Evolutionary conservation across 2,797 vertebrate species (phyloP).

Genomic region (Phrynocephalus guinanensis): DNA sequence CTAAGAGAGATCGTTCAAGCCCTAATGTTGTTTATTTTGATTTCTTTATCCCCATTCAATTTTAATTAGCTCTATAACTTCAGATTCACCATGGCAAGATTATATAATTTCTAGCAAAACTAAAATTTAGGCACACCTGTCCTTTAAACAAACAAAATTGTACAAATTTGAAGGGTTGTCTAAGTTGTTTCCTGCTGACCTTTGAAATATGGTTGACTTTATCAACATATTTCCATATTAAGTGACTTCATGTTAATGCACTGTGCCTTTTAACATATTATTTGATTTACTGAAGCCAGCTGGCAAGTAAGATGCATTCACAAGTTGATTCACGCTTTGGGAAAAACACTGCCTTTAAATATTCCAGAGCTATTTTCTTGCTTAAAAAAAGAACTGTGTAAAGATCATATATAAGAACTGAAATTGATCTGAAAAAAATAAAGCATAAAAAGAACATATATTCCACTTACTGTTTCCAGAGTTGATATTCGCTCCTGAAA

Average conservation of each 20-base stretch:
- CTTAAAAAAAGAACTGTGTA: conserved; percentile 22
- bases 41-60: background rate
- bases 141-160: conserved; percentile 24
- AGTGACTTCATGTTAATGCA: conserved; percentile 42
- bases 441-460: conserved; percentile 10
- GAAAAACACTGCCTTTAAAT: conserved; percentile 47
- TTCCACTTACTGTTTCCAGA: conserved; percentile 88
- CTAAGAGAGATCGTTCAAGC: background rate
- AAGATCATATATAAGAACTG: conserved; percentile 48
- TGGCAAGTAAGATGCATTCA: conserved; percentile 27
- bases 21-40: conserved; percentile 7
- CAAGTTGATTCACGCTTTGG: conserved; percentile 39
- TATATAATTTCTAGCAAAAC: conserved; percentile 21
- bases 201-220: conserved; percentile 34
- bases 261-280: conserved; percentile 41
- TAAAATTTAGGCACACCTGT: background rate
- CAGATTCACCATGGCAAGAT: conserved; percentile 4
- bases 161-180: background rate
- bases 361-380: conserved; percentile 31
- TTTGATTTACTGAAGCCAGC: conserved; percentile 40
- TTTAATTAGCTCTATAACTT: conserved; percentile 14
- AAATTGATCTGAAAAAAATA: conserved; percentile 48
- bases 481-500: conserved; percentile 86
- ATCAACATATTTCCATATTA: conserved; percentile 20
- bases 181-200: conserved; percentile 10